Evolutionary conservation across 2,113 vertebrate species (phyloP).

Genomic region (Grantiella picta): DNA sequence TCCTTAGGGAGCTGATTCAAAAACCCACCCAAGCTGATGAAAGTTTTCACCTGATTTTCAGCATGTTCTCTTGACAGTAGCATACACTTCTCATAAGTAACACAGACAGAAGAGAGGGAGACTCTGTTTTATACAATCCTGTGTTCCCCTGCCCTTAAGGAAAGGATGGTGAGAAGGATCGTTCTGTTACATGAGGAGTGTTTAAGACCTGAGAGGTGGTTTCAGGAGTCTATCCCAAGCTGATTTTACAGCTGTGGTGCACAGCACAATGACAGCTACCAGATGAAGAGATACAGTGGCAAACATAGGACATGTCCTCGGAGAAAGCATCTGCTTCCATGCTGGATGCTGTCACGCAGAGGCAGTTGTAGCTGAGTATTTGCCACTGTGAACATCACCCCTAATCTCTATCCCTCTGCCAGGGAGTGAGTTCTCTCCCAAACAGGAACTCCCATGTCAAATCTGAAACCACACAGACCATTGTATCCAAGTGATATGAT

Average conservation of each 20-base stretch:
- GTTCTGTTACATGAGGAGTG: neutral
- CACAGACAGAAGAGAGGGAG: neutral
- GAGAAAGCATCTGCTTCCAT: neutral
- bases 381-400: neutral
- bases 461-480: neutral
- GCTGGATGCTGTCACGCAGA: neutral
- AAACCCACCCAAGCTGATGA: neutral
- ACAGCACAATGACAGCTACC: neutral
- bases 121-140: neutral
- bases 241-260: neutral
- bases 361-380: neutral
- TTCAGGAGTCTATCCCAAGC: neutral
- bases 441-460: rapidly evolving
- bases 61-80: neutral
- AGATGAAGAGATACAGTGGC: neutral
- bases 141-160: neutral
- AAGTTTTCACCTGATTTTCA: neutral
- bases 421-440: neutral
- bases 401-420: neutral
- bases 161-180: neutral
- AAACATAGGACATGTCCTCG: rapidly evolving
- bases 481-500: rapidly evolving
- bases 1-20: neutral
- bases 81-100: neutral
- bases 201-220: neutral